These are phyloP conservation scores for Aulostomus chinensis DNA, from an alignment of 2,797 vertebrate species.

Conservation along the genomic window DNA sequence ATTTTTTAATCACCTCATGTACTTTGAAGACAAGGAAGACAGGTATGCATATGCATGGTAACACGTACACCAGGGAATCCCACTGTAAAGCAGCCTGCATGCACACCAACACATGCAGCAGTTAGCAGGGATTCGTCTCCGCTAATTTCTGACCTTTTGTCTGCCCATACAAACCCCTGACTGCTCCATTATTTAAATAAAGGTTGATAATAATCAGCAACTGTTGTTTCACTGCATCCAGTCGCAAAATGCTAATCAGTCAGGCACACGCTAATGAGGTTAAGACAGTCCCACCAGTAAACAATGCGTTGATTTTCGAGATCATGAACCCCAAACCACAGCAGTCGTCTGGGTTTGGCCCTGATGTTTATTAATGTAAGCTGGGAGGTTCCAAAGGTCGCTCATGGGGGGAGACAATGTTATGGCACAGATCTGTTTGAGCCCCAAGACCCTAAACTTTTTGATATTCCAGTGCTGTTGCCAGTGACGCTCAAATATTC, in stretches of 20 bases:
- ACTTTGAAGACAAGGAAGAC: too few species aligned
- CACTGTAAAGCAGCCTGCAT: too few species aligned
- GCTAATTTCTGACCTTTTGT: constrained; percentile 58
- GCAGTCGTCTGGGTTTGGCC: constrained; percentile 8
- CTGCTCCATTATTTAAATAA: constrained; percentile 58
- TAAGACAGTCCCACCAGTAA: constrained; percentile 53
- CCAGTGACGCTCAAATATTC: too few species aligned
- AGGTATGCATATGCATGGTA: too few species aligned
- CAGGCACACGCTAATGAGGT: constrained; percentile 51
- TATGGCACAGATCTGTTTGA: too few species aligned
- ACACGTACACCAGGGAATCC: too few species aligned
- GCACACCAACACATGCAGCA: too few species aligned
- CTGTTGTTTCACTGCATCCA: constrained; percentile 48
- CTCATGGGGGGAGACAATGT: too few species aligned
- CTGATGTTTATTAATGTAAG: neutral
- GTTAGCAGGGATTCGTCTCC: too few species aligned
- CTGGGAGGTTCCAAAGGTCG: constrained; percentile 26
- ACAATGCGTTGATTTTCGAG: constrained; percentile 42
- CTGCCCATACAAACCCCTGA: constrained; percentile 34
- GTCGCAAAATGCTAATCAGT: constrained; percentile 57
- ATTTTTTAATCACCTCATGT: too few species aligned
- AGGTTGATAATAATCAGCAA: constrained; percentile 62
- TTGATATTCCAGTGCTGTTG: too few species aligned
- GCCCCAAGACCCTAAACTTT: neutral
- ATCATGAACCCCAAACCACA: constrained; percentile 19